Percentiles rank a stretch among this genome's conserved stretches.
Evolutionary conservation across 2,888 invertebrate genomes (phyloP).

Genomic region (Pimpla rufipes): DNA sequence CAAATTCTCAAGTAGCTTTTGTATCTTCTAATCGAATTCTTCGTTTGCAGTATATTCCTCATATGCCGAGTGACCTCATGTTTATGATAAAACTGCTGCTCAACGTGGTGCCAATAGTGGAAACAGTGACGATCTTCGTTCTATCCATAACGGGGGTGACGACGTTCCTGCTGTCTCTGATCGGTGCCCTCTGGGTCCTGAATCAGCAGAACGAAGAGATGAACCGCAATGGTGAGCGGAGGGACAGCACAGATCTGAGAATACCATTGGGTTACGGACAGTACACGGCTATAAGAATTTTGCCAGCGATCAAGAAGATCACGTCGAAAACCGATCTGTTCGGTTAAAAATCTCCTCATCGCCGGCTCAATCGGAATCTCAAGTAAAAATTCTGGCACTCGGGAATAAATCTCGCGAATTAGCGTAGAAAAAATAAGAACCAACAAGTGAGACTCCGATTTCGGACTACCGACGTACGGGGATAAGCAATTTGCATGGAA

Average conservation of each 20-base stretch:
- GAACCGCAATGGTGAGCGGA: slow-evolving; percentile 68
- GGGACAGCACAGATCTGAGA: slow-evolving; percentile 81
- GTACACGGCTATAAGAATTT: slow-evolving; percentile 81
- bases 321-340: slow-evolving; percentile 82
- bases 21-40: not conserved
- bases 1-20: not conserved
- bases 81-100: slow-evolving; percentile 75
- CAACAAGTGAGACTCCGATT: slow-evolving; percentile 15
- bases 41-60: slow-evolving; percentile 76
- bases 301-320: slow-evolving; percentile 83
- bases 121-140: slow-evolving; percentile 77
- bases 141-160: slow-evolving; percentile 78
- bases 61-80: slow-evolving; percentile 72
- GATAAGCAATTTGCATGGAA: not conserved
- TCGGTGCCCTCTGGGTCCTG: slow-evolving; percentile 78
- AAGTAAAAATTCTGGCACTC: not conserved
- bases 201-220: slow-evolving; percentile 77
- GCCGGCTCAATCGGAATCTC: not conserved
- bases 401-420: not conserved
- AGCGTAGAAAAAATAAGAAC: not conserved
- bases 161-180: slow-evolving; percentile 77
- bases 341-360: slow-evolving; percentile 65
- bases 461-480: not conserved
- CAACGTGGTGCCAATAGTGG: slow-evolving; percentile 77
- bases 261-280: slow-evolving; percentile 83